Evolutionary conservation across 2,113 vertebrate genomes (phyloP), one percentile per base, ranked within the genome.

Genomic region (Syngnathus floridae): DNA sequence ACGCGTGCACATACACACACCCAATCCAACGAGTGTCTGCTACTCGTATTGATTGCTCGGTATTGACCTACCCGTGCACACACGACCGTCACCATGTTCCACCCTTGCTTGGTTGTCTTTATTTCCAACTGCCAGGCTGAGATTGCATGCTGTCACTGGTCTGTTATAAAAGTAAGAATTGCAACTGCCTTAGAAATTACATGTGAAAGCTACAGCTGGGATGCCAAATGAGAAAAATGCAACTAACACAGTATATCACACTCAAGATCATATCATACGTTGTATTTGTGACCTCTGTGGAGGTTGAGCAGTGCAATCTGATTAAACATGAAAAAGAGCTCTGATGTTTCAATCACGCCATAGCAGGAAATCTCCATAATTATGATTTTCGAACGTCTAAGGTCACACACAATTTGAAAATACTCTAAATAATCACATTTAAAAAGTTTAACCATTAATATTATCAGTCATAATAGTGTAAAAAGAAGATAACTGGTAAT

Each of bases 31-130:
- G 31, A 72, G 48, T 55, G 57, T 49, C 65, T 67, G 66, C 21
- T 41, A 59, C 55, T 65, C 67, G 59, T 77, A 87, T 85, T 72
- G 85, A 87, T 84, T 77, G 73, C 64, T 70, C 76, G 71, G 64
- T 74, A 79, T 79, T 76, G 85, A 86, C 68, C 70, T 77, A 84
- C 26, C 36, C 26, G 14, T 16, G 26, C 75, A 80, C 73, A 71
- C 61, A 71, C 65, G 70, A 57, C 51, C 49, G 73, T 76, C 70
- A 61, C 56, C 82, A 76, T 51, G 65, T 56, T 74, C 5, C 78
- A 55, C 22, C 66, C 69, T 68, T 64, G 62, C 65, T 79, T 82
- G 78, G 78, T 75, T 81, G 78, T 84, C 66, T 82, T 73, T 57
- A 77, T 79, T 85, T 84, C 80, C 67, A 52, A 66, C 68, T 54